Base-by-base conservation (phyloP, 1,140 invertebrate genomes). In the Heliconius melpomene region DNA sequence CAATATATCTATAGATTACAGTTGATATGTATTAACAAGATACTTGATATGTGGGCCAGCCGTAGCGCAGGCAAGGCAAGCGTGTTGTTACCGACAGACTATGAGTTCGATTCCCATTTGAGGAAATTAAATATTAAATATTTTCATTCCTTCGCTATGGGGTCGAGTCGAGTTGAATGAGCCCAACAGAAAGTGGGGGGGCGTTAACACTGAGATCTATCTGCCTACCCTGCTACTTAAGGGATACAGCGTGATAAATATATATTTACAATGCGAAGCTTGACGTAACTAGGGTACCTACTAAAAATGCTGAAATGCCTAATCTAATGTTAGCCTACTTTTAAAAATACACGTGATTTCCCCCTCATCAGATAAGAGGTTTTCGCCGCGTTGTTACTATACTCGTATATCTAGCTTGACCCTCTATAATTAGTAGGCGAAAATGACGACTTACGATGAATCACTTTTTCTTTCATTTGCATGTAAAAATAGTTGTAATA, bases 331-430 rank as follows among this genome's bases (percentile, higher is more conserved):
- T 92, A 90, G 88, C 91, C 92, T 87, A 92, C 81, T 92, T 93
- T 89, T 84, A 80, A 83, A 85, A 88, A 88, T 86, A 82, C 87
- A 81, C 80, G 83, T 82, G 81, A 82, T 85, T 85, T 84, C 84
- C 88, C 87, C 85, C 83, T 77, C 66, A 92, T 92, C 91, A 84
- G 92, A 93, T 93, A 92, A 93, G 84, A 84, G 83, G 84, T 86
- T 85, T 88, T 92, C 82, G 72, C 54, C 54, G 80, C 79, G 70
- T 76, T 82, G 72, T 72, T 78, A 18, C 77, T 74, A 80, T 70
- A 77, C 16, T 36, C 32, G 16, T 46, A 16, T 78, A 81, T 81
- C 79, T 79, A 78, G 46, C 52, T 52, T 81, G 72, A 78, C 79
- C 79, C 79, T 78, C 76, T 36, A 36, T 71, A 80, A 80, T 80